These are phyloP conservation scores for Sapayoa aenigma DNA, from an alignment of 2,113 vertebrate species.

Conservation along the genomic window DNA sequence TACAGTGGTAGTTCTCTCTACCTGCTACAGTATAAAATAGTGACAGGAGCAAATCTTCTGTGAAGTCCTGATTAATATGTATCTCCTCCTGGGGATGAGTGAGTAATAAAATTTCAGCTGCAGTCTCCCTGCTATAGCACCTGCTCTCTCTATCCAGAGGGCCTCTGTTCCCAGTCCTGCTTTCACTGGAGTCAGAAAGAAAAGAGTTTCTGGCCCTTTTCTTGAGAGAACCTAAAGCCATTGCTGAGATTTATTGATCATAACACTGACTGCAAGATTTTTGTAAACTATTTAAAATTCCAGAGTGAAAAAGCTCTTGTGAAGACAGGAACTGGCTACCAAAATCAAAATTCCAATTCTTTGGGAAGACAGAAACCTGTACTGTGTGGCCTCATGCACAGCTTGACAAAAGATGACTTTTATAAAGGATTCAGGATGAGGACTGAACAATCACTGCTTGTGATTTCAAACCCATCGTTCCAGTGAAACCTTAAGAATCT, in stretches of 20 bases:
- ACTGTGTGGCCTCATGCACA: background rate
- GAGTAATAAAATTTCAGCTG: background rate
- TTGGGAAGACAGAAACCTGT: background rate
- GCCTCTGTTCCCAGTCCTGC: background rate
- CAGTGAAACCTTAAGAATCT: background rate
- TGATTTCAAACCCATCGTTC: background rate
- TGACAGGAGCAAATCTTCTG: background rate
- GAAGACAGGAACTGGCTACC: background rate
- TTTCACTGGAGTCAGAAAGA: too few species aligned
- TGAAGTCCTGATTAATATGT: background rate
- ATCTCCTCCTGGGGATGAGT: background rate
- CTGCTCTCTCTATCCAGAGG: background rate
- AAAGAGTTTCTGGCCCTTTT: background rate
- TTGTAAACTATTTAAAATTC: background rate
- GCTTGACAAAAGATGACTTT: background rate
- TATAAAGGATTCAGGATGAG: background rate
- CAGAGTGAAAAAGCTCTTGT: background rate
- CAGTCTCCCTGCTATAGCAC: background rate
- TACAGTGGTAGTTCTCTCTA: background rate
- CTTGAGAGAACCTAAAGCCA: background rate
- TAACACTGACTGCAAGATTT: background rate
- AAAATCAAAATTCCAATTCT: background rate
- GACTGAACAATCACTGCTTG: background rate
- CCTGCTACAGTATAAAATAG: background rate
- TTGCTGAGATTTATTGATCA: fast-evolving